A percentile compares a stretch with the other conserved stretches of the same genome.
Conservation (phyloP, 1,140 invertebrate genomes). For the Mycetomoellerius zeteki region DNA sequence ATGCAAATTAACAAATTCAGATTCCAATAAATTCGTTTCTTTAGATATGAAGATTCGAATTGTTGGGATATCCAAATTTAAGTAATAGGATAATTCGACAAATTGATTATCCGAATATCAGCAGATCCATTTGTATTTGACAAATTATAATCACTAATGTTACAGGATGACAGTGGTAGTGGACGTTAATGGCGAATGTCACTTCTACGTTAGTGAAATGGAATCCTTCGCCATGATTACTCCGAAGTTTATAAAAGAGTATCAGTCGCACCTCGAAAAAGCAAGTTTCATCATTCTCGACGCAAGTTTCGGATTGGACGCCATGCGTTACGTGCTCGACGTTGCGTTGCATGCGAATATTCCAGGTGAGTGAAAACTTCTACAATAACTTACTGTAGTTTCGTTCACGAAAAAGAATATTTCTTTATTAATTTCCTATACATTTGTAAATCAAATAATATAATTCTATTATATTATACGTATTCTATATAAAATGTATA, state of each 20-base stretch:
- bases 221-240: constrained; percentile 92
- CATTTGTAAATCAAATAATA: constrained; percentile 2
- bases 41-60: neutral
- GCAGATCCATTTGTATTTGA: neutral
- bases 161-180: constrained; percentile 91
- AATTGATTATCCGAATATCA: neutral
- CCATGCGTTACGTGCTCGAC: constrained; percentile 90
- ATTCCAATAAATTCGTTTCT: neutral
- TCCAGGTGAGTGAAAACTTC: constrained; percentile 88
- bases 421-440: neutral
- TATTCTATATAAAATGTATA: constrained; percentile 2
- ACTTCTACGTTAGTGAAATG: constrained; percentile 94
- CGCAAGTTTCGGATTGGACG: constrained; percentile 91
- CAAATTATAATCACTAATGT: neutral
- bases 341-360: constrained; percentile 88
- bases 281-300: constrained; percentile 93
- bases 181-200: constrained; percentile 91
- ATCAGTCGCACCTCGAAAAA: constrained; percentile 80
- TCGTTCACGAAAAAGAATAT: neutral
- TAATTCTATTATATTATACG: constrained; percentile 11
- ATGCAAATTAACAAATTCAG: neutral
- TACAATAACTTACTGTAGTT: neutral
- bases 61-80: neutral
- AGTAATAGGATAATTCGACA: neutral
- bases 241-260: constrained; percentile 87